phyloP scores from a whole-genome alignment of 1,140 invertebrate species.

The Halictus rubicundus region DNA sequence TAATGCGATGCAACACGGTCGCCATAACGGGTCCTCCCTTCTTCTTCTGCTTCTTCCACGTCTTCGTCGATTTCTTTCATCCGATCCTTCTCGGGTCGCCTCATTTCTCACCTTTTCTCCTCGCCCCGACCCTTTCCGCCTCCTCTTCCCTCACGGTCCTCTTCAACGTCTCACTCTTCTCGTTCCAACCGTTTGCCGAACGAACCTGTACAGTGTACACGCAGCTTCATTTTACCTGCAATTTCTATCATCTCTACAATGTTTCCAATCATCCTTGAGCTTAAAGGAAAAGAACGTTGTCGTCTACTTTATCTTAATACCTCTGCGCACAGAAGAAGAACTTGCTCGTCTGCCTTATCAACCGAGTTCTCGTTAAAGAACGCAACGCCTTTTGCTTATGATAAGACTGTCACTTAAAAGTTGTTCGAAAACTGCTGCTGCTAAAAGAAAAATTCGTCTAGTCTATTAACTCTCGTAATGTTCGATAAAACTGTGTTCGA shows the following conservation, averaged over 20 bases:
- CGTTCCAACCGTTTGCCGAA: neutral
- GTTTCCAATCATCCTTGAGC: no score
- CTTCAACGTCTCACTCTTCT: conserved; percentile 15
- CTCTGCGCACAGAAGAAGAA: no score
- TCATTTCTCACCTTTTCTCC: conserved; percentile 41
- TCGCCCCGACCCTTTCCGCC: neutral
- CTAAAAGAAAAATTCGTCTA: no score
- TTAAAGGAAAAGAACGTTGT: no score
- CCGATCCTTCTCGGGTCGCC: neutral
- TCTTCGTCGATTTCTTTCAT: conserved; percentile 37
- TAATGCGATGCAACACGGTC: conserved; percentile 77
- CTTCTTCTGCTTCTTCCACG: conserved; percentile 41
- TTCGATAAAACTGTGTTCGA: no score
- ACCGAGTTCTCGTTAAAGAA: neutral
- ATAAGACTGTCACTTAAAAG: no score
- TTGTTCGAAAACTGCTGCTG: no score
- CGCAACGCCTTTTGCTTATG: no score
- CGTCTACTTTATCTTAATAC: no score
- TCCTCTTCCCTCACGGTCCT: conserved; percentile 28
- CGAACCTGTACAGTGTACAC: no score
- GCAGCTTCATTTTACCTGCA: conserved; percentile 30
- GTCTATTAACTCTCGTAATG: no score
- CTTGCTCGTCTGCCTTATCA: no score
- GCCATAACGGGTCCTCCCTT: conserved; percentile 70
- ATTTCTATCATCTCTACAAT: neutral